Base-by-base conservation (phyloP, 37 sponge, comb jelly and placozoan genomes). In the Oopsacas minuta region DNA sequence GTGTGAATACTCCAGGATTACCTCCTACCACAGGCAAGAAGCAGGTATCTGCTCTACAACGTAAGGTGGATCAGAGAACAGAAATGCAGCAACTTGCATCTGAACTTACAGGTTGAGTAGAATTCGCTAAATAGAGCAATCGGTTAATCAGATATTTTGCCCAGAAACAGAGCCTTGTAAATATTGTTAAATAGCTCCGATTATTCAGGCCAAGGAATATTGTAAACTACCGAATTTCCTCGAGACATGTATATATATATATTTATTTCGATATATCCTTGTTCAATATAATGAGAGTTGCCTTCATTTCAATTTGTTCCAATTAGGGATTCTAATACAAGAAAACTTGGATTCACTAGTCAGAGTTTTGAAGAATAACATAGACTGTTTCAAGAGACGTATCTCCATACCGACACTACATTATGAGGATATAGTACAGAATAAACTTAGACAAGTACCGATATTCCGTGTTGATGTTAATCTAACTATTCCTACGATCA, bases 401-500 rank as follows among this genome's bases (percentile, higher is more conserved):
- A n/a, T 61, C 75, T 25, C 30, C 3, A 61, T 61, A 10, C 75
- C 75, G 30, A 61, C 75, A 7, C 75, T 61, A 5, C 75, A 61
- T 34, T 61, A 61, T 34, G 75, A 61, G 22, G 75, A 61, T n/a
- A 61, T 61, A 32, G 75, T 61, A 61, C 7, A 61, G 75, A 42
- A 32, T 12, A 61, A 61, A n/a, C 75, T 20, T 3, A 61, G 75
- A 61, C 75, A 61, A n/a, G 75, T 37, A 0, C 88, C 91, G 5
- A 49, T 90, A 23, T 96, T 97, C 85, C 52, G 52, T 28, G 88
- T 93, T 23, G 89, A 92, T 52, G 69, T 97, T 25, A 87, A 91
- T 32, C 92, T 97, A 34, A 81, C 90, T 8, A 86, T 97, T 3
- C 97, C 97, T 0, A 91, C 89, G 42, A 92, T 97, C 49, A 86